Conservation (phyloP, 2,797 vertebrate genomes). For the Kryptolebias ocellatus region DNA sequence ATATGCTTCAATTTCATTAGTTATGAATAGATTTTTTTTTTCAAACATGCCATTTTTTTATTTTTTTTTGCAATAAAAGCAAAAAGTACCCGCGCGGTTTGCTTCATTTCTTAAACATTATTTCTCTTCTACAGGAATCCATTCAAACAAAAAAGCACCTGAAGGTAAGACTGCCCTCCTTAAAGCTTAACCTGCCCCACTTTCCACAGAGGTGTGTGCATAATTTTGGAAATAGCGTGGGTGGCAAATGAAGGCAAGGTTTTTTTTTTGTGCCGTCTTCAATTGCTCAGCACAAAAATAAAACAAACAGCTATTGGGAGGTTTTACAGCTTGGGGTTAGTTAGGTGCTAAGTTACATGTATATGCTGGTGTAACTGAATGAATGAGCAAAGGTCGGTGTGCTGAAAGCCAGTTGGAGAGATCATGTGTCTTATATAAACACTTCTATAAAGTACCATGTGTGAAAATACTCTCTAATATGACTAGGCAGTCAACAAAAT, state of each 20-base stretch:
- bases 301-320: neutral
- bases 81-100: neutral
- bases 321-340: neutral
- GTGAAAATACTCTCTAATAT: neutral
- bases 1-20: constrained; percentile 12
- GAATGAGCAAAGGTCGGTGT: neutral
- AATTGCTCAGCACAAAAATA: constrained; percentile 15
- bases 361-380: constrained; percentile 8
- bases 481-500: neutral
- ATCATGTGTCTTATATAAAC: neutral
- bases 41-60: too few species aligned
- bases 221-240: constrained; percentile 47
- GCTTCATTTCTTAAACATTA: constrained; percentile 6
- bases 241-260: constrained; percentile 24
- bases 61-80: constrained; percentile 2
- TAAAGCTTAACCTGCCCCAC: constrained; percentile 58
- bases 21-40: constrained; percentile 16
- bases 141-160: constrained; percentile 44
- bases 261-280: constrained; percentile 21
- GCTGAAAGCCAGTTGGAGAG: constrained; percentile 6
- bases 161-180: constrained; percentile 50
- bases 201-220: constrained; percentile 36
- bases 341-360: neutral
- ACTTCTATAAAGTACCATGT: neutral
- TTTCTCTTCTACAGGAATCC: constrained; percentile 24